phyloP scores from a whole-genome alignment of 2,113 vertebrate genomes.

The Psettodes erumei region DNA sequence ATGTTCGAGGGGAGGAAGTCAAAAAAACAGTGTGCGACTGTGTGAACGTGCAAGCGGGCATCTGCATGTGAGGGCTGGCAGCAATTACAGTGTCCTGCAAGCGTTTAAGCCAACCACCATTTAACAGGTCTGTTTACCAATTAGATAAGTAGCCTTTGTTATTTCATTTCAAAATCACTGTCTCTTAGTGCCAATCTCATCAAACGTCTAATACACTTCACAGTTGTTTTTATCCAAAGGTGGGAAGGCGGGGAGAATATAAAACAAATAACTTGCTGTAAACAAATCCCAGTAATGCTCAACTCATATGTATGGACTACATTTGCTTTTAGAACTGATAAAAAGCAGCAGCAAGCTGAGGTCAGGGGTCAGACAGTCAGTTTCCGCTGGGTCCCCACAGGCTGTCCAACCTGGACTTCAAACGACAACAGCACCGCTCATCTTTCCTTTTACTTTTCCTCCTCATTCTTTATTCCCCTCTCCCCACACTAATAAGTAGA shows the following conservation, averaged over 20 bases:
- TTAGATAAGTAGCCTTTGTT: slow-evolving; percentile 86
- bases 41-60: slow-evolving; percentile 49
- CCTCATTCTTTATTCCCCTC: background rate
- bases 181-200: slow-evolving; percentile 78
- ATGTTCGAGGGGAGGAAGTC: slow-evolving; percentile 64
- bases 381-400: slow-evolving; percentile 36
- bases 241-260: background rate
- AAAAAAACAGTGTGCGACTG: slow-evolving; percentile 35
- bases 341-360: slow-evolving; percentile 24
- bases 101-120: slow-evolving; percentile 85
- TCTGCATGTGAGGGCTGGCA: slow-evolving; percentile 78
- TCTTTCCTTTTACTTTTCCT: slow-evolving; percentile 20
- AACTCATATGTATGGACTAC: background rate
- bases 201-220: slow-evolving; percentile 13
- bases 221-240: slow-evolving; percentile 2
- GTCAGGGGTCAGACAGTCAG: slow-evolving; percentile 41
- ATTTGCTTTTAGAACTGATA: background rate
- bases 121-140: slow-evolving; percentile 85
- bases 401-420: slow-evolving; percentile 25
- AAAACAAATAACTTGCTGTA: background rate
- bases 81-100: slow-evolving; percentile 86
- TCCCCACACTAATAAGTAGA: slow-evolving; percentile 39
- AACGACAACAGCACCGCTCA: slow-evolving; percentile 32
- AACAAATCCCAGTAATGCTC: background rate
- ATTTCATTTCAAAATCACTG: slow-evolving; percentile 81